Conservation (phyloP, 2,113 vertebrate genomes). For the Machaerirhynchus nigripectus region DNA sequence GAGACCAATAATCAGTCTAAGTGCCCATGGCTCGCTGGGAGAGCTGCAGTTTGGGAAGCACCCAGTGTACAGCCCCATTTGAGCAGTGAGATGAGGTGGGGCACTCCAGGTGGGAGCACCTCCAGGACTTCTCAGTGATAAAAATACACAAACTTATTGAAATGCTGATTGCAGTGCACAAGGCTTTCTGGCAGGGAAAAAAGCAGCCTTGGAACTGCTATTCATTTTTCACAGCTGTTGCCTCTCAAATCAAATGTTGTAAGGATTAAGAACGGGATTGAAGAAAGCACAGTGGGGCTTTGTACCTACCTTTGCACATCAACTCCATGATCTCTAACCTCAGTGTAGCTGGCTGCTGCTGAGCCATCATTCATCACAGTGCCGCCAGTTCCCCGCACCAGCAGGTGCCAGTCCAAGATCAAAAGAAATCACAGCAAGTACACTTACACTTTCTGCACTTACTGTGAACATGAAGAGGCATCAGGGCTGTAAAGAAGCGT, state of each 20-base stretch:
- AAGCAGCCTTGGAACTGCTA: background rate
- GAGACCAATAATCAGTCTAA: background rate
- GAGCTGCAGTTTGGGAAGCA: background rate
- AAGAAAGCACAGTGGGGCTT: background rate
- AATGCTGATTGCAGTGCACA: background rate
- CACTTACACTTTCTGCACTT: background rate
- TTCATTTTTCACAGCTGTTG: background rate
- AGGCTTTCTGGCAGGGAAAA: background rate
- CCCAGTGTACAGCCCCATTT: background rate
- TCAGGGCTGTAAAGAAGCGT: background rate
- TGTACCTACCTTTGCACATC: background rate
- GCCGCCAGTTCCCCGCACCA: background rate
- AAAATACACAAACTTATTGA: background rate
- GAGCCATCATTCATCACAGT: background rate
- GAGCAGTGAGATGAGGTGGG: background rate
- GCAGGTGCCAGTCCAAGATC: background rate
- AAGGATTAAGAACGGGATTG: background rate
- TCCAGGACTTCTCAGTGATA: background rate
- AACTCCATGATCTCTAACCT: background rate
- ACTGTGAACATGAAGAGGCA: background rate
- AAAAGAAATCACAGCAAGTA: background rate
- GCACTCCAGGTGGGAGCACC: background rate
- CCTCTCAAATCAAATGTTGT: background rate
- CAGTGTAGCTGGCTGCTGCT: background rate
- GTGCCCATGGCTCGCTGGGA: background rate